Evolutionary conservation across 92 coral and sea anemone species (phyloP).

Genomic region (Actinernus sp.): DNA sequence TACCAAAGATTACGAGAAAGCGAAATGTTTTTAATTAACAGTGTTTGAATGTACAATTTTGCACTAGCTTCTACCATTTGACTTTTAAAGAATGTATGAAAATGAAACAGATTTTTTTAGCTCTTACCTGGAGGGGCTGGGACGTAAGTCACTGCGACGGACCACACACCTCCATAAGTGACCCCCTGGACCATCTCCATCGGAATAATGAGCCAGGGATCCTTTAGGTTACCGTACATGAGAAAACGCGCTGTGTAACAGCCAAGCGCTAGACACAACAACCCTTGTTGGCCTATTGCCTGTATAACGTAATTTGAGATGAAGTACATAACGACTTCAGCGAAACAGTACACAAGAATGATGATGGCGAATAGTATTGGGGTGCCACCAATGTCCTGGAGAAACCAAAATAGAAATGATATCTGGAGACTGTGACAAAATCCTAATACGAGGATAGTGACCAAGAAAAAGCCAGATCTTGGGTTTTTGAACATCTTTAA

Average conservation of each 20-base stretch:
- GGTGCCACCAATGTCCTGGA: constrained; percentile 87
- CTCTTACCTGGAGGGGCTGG: constrained; percentile 73
- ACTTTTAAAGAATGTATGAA: no score
- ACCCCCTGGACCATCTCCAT: constrained; percentile 88
- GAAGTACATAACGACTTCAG: constrained; percentile 82
- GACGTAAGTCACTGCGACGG: constrained; percentile 76
- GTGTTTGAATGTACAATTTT: no score
- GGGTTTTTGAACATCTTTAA: constrained; percentile 69
- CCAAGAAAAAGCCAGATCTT: constrained; percentile 76
- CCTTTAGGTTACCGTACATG: constrained; percentile 73
- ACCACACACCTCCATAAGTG: constrained; percentile 92
- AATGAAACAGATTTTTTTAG: no score
- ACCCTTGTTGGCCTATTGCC: constrained; percentile 75
- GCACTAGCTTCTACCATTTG: no score
- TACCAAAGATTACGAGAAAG: no score
- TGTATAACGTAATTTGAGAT: constrained; percentile 56
- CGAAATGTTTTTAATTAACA: no score
- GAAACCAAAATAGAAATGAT: constrained; percentile 82
- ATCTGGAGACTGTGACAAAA: constrained; percentile 81
- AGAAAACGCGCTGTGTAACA: constrained; percentile 88
- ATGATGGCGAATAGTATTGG: constrained; percentile 76
- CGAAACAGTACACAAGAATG: constrained; percentile 68
- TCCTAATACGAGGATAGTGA: constrained; percentile 70
- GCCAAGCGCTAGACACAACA: constrained; percentile 78
- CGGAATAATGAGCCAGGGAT: constrained; percentile 85